Evolutionary conservation across 2,113 vertebrate species (phyloP).

Genomic region (Dipodomys merriami): DNA sequence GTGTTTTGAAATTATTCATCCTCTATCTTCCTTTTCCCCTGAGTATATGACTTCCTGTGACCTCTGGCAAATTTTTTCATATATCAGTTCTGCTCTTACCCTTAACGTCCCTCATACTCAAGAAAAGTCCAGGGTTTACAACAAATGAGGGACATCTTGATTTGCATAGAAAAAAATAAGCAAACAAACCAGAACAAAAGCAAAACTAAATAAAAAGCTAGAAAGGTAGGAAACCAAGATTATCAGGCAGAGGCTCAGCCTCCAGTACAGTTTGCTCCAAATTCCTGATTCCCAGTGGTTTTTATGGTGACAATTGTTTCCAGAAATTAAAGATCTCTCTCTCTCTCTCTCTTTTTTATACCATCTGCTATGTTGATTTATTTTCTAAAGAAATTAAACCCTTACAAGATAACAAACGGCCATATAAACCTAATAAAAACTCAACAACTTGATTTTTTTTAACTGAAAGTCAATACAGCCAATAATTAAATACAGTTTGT

Average conservation of each 20-base stretch:
- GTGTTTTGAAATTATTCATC: too few relatives aligned
- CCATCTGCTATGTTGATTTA: not conserved
- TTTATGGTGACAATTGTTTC: not conserved
- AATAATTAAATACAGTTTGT: conserved; percentile 68
- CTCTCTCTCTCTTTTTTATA: not conserved
- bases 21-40: too few relatives aligned
- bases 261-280: not conserved
- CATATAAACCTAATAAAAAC: conserved; percentile 59
- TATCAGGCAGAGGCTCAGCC: not conserved
- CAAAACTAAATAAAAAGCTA: not conserved
- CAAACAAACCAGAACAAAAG: not conserved
- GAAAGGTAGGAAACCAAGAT: not conserved
- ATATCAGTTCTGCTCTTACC: not conserved
- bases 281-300: not conserved
- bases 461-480: conserved; percentile 29
- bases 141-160: not conserved
- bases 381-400: conserved; percentile 48
- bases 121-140: not conserved
- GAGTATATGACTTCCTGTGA: too few relatives aligned
- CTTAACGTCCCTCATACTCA: not conserved
- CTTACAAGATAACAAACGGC: conserved; percentile 3
- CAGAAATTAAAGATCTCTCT: not conserved
- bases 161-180: not conserved
- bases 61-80: not conserved
- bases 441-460: conserved; percentile 48